Evolutionary conservation across 2,888 invertebrate genomes (phyloP), one percentile per base, ranked within the genome.

Genomic region (Eledone cirrhosa): DNA sequence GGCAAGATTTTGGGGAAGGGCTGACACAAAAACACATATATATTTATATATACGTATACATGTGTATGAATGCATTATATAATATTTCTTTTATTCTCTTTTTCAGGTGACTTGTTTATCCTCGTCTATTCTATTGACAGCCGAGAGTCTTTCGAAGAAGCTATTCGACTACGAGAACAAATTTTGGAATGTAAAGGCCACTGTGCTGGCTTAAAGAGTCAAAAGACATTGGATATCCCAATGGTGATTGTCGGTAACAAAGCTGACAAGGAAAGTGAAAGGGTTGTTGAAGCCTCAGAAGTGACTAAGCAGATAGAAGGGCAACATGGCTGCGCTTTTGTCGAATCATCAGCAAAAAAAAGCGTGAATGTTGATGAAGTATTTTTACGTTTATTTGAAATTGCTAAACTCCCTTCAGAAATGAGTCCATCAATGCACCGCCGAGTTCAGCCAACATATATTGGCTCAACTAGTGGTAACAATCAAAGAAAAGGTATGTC

Each of bases 241-340:
- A 96, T 96, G 94, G 94, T 96, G 78, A 93, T 96, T 81, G 96
- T 95, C 2, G 96, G 95, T 78, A 96, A 96, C 90, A 96, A 96
- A 92, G 94, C 94, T 90, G 96, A 96, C 91, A 93, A 93, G 87
- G 95, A 96, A 76, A 93, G 94, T 87, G 86, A 87, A 72, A 81
- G 95, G 91, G 94, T 94, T 81, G 95, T 96, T 78, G 94, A 94
- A 80, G 92, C 94, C 0, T 95, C 95, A 85, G 96, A 96, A 90
- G 95, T 94, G 0, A 92, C 93, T 86, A 93, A 94, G n/a, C 95
- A 95, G 88, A 94, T 95, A 89, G 93, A 94, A 47, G 93, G 94
- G 0, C 95, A 95, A 89, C 95, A 95, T 87, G 93, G 94, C 48
- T 95, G 95, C 90, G 94, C 94, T 59, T 95, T 95, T 90, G 93